A percentile compares a stretch with the other conserved stretches of the same genome.
These are phyloP conservation scores for Bos taurus DNA, from an alignment of 2,113 vertebrate species.

Conservation along the genomic window DNA sequence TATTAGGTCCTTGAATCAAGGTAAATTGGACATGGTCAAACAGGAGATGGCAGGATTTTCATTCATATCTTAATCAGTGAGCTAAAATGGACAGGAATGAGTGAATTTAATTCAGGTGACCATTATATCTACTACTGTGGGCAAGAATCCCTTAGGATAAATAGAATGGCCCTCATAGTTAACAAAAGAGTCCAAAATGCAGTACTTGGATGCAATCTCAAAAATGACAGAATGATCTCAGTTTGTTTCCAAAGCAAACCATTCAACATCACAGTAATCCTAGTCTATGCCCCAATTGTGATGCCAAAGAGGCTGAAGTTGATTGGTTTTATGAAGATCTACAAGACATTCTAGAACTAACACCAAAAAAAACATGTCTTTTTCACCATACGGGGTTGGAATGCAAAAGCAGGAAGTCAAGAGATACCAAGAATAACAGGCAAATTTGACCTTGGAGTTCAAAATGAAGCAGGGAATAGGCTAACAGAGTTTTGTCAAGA, in stretches of 20 bases:
- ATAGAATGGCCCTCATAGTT: background rate
- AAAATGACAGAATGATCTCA: background rate
- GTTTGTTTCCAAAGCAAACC: background rate
- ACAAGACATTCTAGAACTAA: background rate
- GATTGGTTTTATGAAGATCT: background rate
- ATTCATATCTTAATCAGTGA: background rate
- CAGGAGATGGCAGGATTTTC: background rate
- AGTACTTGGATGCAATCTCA: background rate
- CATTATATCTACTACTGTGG: background rate
- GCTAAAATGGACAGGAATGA: background rate
- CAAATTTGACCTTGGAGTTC: background rate
- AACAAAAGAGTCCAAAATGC: background rate
- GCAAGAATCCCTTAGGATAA: background rate
- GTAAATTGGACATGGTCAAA: background rate
- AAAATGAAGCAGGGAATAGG: background rate
- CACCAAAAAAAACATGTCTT: background rate
- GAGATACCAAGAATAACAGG: background rate
- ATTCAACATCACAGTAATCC: background rate
- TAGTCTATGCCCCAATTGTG: background rate
- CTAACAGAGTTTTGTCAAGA: background rate
- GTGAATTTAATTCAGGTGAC: background rate
- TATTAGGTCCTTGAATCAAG: background rate
- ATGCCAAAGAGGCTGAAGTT: background rate
- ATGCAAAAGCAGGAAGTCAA: background rate
- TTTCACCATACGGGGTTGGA: background rate